phyloP scores from a whole-genome alignment of 2,797 vertebrate species.

The Fratercula arctica region DNA sequence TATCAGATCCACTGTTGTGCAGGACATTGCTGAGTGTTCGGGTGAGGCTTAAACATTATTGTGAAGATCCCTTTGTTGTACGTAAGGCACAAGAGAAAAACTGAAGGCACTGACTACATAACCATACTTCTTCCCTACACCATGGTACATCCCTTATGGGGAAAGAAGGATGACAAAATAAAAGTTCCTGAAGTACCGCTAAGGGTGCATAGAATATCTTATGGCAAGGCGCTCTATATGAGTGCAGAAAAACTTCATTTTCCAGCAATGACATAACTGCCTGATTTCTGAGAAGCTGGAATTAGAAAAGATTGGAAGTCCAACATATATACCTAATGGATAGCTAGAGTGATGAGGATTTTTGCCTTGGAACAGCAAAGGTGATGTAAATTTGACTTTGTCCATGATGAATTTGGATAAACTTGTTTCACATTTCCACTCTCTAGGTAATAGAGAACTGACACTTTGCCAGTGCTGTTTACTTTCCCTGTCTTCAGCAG shows the following conservation, averaged over 20 bases:
- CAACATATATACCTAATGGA: background rate
- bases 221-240: background rate
- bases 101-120: background rate
- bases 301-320: background rate
- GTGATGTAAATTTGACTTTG: background rate
- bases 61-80: background rate
- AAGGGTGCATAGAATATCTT: background rate
- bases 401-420: background rate
- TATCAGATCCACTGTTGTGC: background rate
- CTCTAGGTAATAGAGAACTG: background rate
- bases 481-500: background rate
- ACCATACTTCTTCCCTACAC: background rate
- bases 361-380: background rate
- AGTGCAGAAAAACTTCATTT: background rate
- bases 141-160: background rate
- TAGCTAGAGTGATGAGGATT: background rate
- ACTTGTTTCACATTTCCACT: background rate
- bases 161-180: background rate
- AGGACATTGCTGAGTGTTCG: background rate
- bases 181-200: background rate
- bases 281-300: background rate
- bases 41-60: background rate
- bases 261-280: background rate
- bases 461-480: background rate
- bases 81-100: background rate